Evolutionary conservation across 2,113 vertebrate species (phyloP), one percentile per base, ranked within the genome.

Genomic region (Alexandromys fortis): DNA sequence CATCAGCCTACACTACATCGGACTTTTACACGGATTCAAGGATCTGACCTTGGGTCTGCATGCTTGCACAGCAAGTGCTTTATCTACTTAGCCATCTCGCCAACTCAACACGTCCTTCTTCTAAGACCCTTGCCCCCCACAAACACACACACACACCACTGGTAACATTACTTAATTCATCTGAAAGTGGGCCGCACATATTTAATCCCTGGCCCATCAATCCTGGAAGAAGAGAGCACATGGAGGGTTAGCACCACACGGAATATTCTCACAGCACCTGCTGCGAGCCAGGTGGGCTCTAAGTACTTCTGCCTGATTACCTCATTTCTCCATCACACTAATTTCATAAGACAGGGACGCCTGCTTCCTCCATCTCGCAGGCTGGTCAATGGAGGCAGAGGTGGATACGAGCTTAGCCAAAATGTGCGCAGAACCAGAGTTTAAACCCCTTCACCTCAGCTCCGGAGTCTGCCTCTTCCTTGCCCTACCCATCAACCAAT

Each of bases 251-350:
- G n/a, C 21, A 3, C n/a, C 33, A 22, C 7, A 19, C 1, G 13
- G 4, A 55, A 89, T 24, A 47, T 73, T 35, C 28, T n/a, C 61
- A 10, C 0, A 4, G 70, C 73, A 17, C 49, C 5, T 38, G 45
- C 42, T 10, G 3, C 1, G 3, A 0, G 0, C 47, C 76, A 10
- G 38, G 22, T 14, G 16, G 21, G 38, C 58, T 81, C 35, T 45
- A 7, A 38, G 19, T 6, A 0, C 67, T 73, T 6, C 35, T 19
- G 70, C 0, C 0, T 22, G 16, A 26, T 72, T 16, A 16, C 12
- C 9, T 72, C 72, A 52, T 10, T 73, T 8, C 35, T 47, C 55
- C 16, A 22, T 47, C 49, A 42, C 58, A 72, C 33, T 8, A 26
- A 42, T n/a, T 72, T 52, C 65, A 9, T 14, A 33, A 76, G 11